Percentiles rank a stretch among this genome's conserved stretches.
Evolutionary conservation across 2,797 vertebrate species (phyloP).

Genomic region (Rhabdomys pumilio): DNA sequence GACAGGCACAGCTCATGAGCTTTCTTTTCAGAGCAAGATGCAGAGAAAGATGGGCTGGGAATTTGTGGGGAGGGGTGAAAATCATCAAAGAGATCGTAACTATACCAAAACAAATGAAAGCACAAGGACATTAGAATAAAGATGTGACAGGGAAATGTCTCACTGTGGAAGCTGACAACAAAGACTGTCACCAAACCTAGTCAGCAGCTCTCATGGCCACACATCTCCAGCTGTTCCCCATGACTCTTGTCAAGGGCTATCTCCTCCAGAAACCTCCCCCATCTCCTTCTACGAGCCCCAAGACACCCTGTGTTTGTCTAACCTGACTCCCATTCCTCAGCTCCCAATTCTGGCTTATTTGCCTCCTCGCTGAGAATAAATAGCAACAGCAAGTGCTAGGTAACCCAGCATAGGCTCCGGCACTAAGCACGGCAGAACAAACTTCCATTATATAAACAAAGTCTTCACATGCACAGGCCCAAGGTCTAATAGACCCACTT

Average conservation of each 20-base stretch:
- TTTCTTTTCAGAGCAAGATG: background rate
- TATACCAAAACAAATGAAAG: constrained; percentile 10
- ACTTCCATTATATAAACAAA: constrained; percentile 15
- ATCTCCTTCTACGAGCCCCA: background rate
- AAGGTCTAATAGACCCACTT: background rate
- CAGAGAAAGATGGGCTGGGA: background rate
- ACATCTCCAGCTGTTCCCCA: background rate
- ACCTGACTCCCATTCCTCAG: background rate
- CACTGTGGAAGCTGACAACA: background rate
- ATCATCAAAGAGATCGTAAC: background rate
- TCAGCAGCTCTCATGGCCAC: too few relatives aligned
- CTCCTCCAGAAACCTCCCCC: background rate
- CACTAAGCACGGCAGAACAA: background rate
- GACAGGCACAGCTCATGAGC: too few relatives aligned
- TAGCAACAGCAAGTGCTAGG: background rate
- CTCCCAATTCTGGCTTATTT: background rate
- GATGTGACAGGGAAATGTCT: background rate
- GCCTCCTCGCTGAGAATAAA: background rate
- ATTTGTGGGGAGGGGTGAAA: background rate
- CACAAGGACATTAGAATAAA: background rate
- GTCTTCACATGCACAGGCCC: background rate
- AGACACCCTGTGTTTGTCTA: background rate
- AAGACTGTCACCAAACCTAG: background rate
- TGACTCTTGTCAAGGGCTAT: background rate
- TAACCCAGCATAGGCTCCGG: background rate